Evolutionary conservation across 2,888 invertebrate genomes (phyloP).

Genomic region (Oxyscelio sp.): DNA sequence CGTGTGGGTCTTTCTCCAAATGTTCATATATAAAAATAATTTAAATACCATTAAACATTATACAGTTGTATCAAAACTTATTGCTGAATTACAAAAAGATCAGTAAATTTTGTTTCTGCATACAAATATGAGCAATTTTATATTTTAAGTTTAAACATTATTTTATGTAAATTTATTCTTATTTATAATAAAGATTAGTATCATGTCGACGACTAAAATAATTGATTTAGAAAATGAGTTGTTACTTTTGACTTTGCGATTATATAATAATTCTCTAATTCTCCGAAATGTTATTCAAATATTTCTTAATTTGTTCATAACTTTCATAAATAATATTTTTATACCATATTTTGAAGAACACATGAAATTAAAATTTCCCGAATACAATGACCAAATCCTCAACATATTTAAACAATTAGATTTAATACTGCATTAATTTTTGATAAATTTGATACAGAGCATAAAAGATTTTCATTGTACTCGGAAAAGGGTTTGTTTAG

Average conservation of each 20-base stretch:
- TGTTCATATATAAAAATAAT: constrained; percentile 38
- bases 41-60: constrained; percentile 27
- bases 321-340: constrained; percentile 23
- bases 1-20: constrained; percentile 52
- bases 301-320: constrained; percentile 24
- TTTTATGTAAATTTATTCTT: no score
- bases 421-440: constrained; percentile 13
- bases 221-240: constrained; percentile 43
- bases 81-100: constrained; percentile 12
- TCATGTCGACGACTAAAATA: not conserved
- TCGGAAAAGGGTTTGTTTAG: constrained; percentile 21
- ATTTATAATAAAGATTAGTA: no score
- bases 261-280: no score
- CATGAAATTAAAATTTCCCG: constrained; percentile 11
- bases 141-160: no score
- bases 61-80: constrained; percentile 23
- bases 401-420: constrained; percentile 2
- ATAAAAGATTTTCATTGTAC: constrained; percentile 51
- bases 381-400: not conserved
- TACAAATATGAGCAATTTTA: no score
- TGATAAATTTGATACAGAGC: constrained; percentile 38
- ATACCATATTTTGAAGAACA: constrained; percentile 25
- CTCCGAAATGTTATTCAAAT: constrained; percentile 51
- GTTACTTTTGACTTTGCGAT: no score
- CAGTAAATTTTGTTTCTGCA: not conserved